Conservation (phyloP, 2,888 invertebrate genomes). For the Chrysomela aeneicollis region DNA sequence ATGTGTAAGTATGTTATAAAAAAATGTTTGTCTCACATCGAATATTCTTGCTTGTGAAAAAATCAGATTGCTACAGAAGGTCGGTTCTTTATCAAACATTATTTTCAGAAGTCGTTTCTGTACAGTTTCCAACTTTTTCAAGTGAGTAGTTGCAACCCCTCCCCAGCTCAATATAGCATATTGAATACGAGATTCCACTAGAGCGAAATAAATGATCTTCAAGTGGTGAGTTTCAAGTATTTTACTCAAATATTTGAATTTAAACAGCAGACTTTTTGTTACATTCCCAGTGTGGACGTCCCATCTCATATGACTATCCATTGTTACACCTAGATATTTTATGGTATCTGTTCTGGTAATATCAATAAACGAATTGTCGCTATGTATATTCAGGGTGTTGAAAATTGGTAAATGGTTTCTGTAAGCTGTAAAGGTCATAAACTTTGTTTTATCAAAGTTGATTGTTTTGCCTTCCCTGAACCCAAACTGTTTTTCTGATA, state of each 20-base stretch:
- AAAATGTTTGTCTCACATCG: too few species aligned
- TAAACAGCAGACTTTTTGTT: conserved; percentile 9
- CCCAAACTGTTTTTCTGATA: conserved; percentile 28
- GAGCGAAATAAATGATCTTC: conserved; percentile 22
- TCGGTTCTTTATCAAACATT: too few species aligned
- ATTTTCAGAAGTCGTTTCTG: too few species aligned
- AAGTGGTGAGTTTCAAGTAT: conserved; percentile 19
- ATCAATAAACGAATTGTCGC: neutral
- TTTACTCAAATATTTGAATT: conserved; percentile 18
- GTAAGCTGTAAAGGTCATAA: conserved; percentile 11
- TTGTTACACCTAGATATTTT: conserved; percentile 20
- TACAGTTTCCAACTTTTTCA: conserved; percentile 12
- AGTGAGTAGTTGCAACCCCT: conserved; percentile 7
- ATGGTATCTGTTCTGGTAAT: conserved; percentile 5
- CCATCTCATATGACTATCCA: conserved; percentile 23
- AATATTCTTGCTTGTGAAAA: too few species aligned
- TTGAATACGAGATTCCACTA: conserved; percentile 23
- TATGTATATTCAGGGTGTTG: conserved; percentile 14
- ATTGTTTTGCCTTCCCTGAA: conserved; percentile 20
- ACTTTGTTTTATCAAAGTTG: conserved; percentile 12
- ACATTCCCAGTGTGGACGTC: conserved; percentile 18
- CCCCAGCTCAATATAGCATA: conserved; percentile 23
- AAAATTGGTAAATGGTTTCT: conserved; percentile 2
- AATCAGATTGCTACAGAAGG: too few species aligned
- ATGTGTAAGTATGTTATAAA: too few species aligned